Evolutionary conservation across 2,888 invertebrate species (phyloP).

Genomic region (Cheilosia soror): DNA sequence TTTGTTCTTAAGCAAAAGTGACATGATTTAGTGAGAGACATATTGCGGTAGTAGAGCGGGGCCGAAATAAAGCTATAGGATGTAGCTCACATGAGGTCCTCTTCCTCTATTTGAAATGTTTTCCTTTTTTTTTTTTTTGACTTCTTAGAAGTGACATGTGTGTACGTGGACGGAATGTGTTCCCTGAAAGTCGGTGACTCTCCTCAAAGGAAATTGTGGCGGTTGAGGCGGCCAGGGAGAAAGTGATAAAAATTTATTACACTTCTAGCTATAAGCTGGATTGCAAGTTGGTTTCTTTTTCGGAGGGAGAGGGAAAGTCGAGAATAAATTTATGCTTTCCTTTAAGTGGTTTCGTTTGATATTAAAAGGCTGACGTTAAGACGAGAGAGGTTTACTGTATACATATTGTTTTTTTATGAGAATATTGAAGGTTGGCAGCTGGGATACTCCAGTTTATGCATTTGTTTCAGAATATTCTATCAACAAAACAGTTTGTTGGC

Average conservation of each 20-base stretch:
- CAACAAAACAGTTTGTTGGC: no score
- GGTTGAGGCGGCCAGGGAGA: neutral
- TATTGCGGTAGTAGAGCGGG: slow-evolving; percentile 54
- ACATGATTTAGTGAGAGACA: slow-evolving; percentile 69
- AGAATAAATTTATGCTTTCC: slow-evolving; percentile 35
- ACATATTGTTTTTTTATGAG: neutral
- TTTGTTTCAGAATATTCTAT: no score
- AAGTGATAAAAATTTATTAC: slow-evolving; percentile 65
- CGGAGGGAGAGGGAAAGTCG: neutral
- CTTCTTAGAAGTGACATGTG: slow-evolving; percentile 24
- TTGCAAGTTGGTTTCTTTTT: slow-evolving; percentile 8
- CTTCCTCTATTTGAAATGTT: neutral
- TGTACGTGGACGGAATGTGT: slow-evolving; percentile 49
- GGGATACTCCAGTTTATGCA: no score
- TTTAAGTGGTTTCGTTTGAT: slow-evolving; percentile 45
- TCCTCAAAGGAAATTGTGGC: slow-evolving; percentile 8
- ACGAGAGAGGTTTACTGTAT: neutral
- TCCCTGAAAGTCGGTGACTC: slow-evolving; percentile 33
- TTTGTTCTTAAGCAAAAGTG: slow-evolving; percentile 45
- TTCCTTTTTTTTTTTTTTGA: slow-evolving; percentile 15
- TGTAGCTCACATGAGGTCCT: slow-evolving; percentile 18
- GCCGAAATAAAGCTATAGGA: slow-evolving; percentile 6
- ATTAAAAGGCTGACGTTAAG: slow-evolving; percentile 16
- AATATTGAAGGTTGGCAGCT: neutral
- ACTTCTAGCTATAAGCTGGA: slow-evolving; percentile 36